Conservation (phyloP, 2,888 invertebrate species). For the Heliconius sara region DNA sequence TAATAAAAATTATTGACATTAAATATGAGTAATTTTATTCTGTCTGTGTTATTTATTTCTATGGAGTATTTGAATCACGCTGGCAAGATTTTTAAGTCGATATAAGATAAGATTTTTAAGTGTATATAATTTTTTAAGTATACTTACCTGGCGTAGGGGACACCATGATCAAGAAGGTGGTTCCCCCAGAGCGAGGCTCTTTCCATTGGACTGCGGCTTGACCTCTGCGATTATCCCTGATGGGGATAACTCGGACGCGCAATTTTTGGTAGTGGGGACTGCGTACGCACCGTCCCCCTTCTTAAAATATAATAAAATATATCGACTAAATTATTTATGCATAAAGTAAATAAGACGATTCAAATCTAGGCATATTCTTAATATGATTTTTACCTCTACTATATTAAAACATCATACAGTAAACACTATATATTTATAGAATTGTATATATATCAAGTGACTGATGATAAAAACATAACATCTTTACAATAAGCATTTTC, state of each 20-base stretch:
- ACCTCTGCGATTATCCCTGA: constrained; percentile 18
- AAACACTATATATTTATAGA: too few species aligned
- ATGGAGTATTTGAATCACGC: neutral
- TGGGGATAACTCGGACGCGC: constrained; percentile 13
- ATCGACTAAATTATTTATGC: too few species aligned
- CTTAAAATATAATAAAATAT: too few species aligned
- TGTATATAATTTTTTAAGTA: neutral
- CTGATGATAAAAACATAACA: too few species aligned
- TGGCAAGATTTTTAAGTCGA: neutral
- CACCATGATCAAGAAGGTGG: constrained; percentile 6
- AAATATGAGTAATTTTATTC: neutral
- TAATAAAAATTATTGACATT: neutral
- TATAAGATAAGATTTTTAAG: too few species aligned
- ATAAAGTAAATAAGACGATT: too few species aligned
- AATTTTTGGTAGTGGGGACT: neutral
- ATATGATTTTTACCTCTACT: too few species aligned
- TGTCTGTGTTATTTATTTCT: neutral
- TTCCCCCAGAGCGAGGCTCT: constrained; percentile 14
- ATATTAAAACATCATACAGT: too few species aligned
- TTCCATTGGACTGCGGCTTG: neutral
- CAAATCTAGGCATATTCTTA: too few species aligned
- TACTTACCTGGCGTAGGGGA: constrained; percentile 18
- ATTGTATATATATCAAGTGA: neutral
- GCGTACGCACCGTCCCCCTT: constrained; percentile 4
- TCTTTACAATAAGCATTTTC: neutral